Base-by-base conservation (phyloP, 2,797 vertebrate genomes). In the Chelon auratus region DNA sequence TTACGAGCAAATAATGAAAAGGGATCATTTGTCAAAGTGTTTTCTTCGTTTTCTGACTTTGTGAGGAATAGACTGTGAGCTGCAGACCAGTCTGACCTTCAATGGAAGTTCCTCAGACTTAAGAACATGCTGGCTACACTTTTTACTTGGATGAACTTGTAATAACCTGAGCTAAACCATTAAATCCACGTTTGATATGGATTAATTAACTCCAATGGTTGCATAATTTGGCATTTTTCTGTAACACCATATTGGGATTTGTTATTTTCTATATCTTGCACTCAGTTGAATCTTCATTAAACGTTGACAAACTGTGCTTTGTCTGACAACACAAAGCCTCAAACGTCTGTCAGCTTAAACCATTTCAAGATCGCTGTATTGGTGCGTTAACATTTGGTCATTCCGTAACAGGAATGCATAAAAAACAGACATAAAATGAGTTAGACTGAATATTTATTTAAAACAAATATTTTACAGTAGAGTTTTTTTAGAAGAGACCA, bases 201-300 rank as follows among this genome's bases (percentile, higher is more conserved):
- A 18, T 1, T 18, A 17, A 33, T 53, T 14, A 17, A 24, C 12
- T 73, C 20, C 13, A 36, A 6, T 11, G 8, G 52, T 26, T 18
- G 11, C 24, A 33, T 3, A 47, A 8, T 43, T 56, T 66, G 7
- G 2, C 42, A 26, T 26, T 26, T 26, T 26, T 26, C 24, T 26
- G 24, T 26, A 26, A 18, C 42, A 48, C 6, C 30, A 39, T 22
- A 39, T 37, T 57, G 63, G 42, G 64, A 69, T 51, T 57, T 55
- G 3, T 12, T 24, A 42, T 14, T 42, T 57, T 42, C 22, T 56
- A 40, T 56, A 4, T 5, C 0, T 30, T 0, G 14, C 9, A 26
- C 50, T 17, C 20, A 58, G 26, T 9, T 72, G 40, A 66, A 67
- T 59, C 20, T 48, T 67, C 20, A 1, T 24, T 63, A 57, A 42